phyloP scores from a whole-genome alignment of 23 tunicate genomes.

The Styela clava region DNA sequence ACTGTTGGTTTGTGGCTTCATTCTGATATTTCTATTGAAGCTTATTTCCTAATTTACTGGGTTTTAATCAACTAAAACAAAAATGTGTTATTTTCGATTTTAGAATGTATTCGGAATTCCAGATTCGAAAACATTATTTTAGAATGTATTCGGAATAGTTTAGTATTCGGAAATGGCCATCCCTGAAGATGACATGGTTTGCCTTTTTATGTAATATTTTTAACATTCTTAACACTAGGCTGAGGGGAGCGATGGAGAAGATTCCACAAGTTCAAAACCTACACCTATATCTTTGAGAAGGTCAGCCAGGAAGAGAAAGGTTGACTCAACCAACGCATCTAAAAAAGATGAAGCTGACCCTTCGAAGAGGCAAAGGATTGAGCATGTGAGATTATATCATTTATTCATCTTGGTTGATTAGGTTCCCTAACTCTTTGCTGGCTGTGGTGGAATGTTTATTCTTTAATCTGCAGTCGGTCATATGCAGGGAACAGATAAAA shows the following conservation, averaged over 20 bases:
- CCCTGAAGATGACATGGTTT: too few relatives aligned
- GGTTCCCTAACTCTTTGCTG: slow-evolving; percentile 17
- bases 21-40: too few relatives aligned
- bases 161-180: too few relatives aligned
- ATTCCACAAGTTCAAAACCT: slow-evolving; percentile 40
- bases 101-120: too few relatives aligned
- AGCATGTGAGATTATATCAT: not conserved
- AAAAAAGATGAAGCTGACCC: slow-evolving; percentile 24
- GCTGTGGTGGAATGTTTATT: not conserved
- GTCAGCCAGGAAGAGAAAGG: slow-evolving; percentile 71
- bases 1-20: too few relatives aligned
- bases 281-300: slow-evolving; percentile 68
- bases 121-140: too few relatives aligned
- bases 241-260: slow-evolving; percentile 19
- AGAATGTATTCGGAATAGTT: too few relatives aligned
- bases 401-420: not conserved
- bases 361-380: not conserved
- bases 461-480: slow-evolving; percentile 12
- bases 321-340: slow-evolving; percentile 29
- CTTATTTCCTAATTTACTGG: too few relatives aligned
- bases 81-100: too few relatives aligned
- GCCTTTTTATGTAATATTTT: too few relatives aligned
- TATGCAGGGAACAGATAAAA: slow-evolving; percentile 9
- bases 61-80: too few relatives aligned
- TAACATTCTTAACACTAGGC: too few relatives aligned